A percentile compares a stretch with the other conserved stretches of the same genome.
Evolutionary conservation across 2,888 invertebrate species (phyloP).

Genomic region (Ophion ventricosus): DNA sequence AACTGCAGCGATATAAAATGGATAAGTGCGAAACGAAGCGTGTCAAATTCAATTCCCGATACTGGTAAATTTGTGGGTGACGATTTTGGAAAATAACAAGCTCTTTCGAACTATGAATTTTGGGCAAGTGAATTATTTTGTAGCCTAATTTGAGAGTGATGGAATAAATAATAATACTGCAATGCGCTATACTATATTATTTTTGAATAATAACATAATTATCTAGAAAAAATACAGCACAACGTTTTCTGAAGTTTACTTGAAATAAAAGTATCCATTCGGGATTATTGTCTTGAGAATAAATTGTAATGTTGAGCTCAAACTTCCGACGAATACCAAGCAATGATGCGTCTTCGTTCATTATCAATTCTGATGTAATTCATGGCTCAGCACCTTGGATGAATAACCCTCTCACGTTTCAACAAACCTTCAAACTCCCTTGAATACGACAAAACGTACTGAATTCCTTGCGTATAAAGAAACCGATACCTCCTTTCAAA

Average conservation of each 20-base stretch:
- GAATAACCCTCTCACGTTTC: too few species aligned
- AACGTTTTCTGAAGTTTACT: background rate
- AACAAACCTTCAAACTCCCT: too few species aligned
- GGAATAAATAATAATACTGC: too few species aligned
- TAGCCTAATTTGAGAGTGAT: background rate
- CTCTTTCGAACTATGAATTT: background rate
- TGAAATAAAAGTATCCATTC: background rate
- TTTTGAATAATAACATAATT: background rate
- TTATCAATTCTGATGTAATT: background rate
- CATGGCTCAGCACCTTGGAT: background rate
- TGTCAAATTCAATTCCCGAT: background rate
- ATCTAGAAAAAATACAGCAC: background rate
- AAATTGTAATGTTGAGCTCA: background rate
- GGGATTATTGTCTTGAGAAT: background rate
- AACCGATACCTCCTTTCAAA: too few species aligned
- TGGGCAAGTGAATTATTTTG: background rate
- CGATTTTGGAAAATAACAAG: background rate
- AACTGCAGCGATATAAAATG: background rate
- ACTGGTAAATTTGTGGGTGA: background rate
- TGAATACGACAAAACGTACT: too few species aligned
- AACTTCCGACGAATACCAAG: background rate
- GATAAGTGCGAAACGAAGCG: background rate
- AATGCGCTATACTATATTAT: background rate
- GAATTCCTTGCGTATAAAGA: too few species aligned
- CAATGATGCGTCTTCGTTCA: background rate